phyloP scores from a whole-genome alignment of 2,797 vertebrate genomes.

The Psittacula derbiana region DNA sequence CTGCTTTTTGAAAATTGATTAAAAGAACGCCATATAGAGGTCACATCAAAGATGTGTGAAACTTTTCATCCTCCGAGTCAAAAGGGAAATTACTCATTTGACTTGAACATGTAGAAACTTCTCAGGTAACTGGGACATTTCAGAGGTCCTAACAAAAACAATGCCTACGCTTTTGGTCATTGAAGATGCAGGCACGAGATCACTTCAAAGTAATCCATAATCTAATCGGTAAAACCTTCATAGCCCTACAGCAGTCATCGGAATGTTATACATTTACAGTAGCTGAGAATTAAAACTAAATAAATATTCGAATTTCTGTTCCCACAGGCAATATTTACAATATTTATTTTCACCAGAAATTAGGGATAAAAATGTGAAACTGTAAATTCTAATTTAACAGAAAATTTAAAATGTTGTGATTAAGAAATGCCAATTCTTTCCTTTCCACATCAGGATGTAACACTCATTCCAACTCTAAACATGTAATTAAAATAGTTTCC shows the following conservation, averaged over 20 bases:
- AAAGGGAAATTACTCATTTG: not conserved
- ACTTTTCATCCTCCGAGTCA: not conserved
- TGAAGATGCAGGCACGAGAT: not conserved
- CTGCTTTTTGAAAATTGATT: not conserved
- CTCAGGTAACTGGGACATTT: not conserved
- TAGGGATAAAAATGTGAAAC: not conserved
- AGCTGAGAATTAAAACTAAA: not conserved
- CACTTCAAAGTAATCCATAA: not conserved
- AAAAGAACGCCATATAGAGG: not conserved
- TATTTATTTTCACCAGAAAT: not conserved
- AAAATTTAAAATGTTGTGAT: not conserved
- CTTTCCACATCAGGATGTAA: not conserved
- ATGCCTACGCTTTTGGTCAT: fast-evolving
- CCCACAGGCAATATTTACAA: not conserved
- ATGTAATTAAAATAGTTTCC: not conserved
- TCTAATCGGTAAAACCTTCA: not conserved
- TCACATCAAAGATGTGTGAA: not conserved
- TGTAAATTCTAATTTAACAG: not conserved
- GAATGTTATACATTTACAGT: not conserved
- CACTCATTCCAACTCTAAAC: not conserved
- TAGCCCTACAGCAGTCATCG: not conserved
- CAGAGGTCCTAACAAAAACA: not conserved
- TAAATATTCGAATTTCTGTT: not conserved
- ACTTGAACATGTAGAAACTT: not conserved
- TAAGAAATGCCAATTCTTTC: not conserved